These are phyloP conservation scores for Hippopotamyrus pictus DNA, from an alignment of 2,797 vertebrate species.

Conservation along the genomic window DNA sequence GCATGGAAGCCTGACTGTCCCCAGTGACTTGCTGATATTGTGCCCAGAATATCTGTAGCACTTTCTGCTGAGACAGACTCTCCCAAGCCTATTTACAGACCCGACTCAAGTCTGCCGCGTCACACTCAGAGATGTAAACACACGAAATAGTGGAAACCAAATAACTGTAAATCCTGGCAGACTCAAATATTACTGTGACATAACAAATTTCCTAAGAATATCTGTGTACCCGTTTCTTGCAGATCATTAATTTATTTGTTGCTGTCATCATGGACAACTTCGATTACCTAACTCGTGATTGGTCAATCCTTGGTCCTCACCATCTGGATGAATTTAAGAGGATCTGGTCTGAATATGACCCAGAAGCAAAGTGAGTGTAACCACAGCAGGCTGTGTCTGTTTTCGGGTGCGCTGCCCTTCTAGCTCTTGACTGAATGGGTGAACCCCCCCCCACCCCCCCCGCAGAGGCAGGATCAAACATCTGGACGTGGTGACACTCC, in stretches of 20 bases:
- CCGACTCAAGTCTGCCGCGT: background rate
- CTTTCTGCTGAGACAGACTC: background rate
- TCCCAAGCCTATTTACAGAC: background rate
- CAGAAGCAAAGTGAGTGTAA: constrained; percentile 88
- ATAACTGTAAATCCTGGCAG: background rate
- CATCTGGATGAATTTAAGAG: constrained; percentile 98
- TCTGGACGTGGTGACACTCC: constrained; percentile 90
- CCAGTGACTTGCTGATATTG: background rate
- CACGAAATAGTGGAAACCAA: background rate
- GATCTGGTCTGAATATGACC: constrained; percentile 99
- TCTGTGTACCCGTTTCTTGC: constrained; percentile 28
- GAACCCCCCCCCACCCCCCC: too few relatives aligned
- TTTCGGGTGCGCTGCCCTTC: background rate
- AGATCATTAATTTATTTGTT: constrained; percentile 99
- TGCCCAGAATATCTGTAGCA: background rate
- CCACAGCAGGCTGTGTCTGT: background rate
- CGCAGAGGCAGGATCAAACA: constrained; percentile 94
- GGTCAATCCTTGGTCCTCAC: constrained; percentile 97
- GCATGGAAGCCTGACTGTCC: background rate
- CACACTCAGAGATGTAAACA: background rate
- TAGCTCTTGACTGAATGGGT: background rate
- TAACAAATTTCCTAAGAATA: background rate
- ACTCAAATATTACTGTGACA: background rate
- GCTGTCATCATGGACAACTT: constrained; percentile 99
- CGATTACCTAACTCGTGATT: constrained; percentile 97